Conservation (phyloP, 1,140 invertebrate genomes). For the Ganaspis sp. region DNA sequence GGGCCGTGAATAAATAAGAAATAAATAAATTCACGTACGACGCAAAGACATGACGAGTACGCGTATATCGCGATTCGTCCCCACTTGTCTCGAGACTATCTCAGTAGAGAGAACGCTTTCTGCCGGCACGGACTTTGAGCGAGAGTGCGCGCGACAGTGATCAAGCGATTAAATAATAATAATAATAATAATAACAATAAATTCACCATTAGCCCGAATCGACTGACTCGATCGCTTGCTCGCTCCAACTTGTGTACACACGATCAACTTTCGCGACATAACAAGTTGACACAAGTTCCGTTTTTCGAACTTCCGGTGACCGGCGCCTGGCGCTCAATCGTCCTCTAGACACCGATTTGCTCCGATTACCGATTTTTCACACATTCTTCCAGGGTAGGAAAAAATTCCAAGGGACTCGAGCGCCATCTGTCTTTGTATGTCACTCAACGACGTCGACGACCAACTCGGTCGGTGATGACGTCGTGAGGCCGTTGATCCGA, state of each 20-base stretch:
- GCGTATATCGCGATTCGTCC: neutral
- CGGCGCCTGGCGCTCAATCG: constrained; percentile 12
- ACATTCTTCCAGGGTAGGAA: neutral
- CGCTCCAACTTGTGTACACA: neutral
- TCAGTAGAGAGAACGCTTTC: neutral
- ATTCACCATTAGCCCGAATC: neutral
- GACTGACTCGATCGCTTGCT: neutral
- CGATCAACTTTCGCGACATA: neutral
- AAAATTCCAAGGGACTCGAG: neutral
- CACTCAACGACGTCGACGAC: neutral
- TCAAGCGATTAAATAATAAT: neutral
- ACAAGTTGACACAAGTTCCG: neutral
- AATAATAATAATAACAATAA: neutral
- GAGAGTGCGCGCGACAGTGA: constrained; percentile 12
- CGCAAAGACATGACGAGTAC: neutral
- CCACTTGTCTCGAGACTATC: constrained; percentile 23
- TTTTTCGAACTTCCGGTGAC: neutral
- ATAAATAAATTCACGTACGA: neutral
- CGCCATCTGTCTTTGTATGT: neutral
- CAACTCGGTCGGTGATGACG: constrained; percentile 16
- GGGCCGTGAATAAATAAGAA: too few relatives aligned
- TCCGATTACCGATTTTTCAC: neutral
- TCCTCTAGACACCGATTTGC: neutral
- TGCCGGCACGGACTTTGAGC: constrained; percentile 2
- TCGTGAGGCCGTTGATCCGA: constrained; percentile 20